phyloP scores from a whole-genome alignment of 2,797 vertebrate genomes.

The Pseudocheirus occidentalis region DNA sequence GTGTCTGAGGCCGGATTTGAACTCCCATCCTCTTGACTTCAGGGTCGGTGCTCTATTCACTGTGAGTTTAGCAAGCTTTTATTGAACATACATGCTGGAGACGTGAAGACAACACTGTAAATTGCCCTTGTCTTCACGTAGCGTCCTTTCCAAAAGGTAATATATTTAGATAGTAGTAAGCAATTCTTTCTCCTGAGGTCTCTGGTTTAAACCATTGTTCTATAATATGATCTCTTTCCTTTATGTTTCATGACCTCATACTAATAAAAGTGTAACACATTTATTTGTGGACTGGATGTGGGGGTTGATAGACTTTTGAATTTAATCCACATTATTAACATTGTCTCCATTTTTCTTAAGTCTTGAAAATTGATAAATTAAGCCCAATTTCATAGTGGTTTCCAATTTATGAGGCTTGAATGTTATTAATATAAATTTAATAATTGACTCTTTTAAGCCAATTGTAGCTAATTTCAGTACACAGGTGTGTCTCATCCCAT shows the following conservation, averaged over 20 bases:
- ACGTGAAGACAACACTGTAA: background rate
- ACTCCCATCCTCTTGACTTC: too few species aligned
- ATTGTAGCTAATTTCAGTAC: background rate
- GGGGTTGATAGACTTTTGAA: too few species aligned
- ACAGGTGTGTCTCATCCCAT: background rate
- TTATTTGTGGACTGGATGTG: background rate
- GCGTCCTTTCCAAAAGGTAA: background rate
- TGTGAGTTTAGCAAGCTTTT: background rate
- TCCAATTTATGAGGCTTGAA: background rate
- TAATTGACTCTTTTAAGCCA: background rate
- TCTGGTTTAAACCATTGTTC: background rate
- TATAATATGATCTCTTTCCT: background rate
- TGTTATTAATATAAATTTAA: background rate
- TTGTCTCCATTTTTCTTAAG: background rate
- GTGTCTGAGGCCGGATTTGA: too few species aligned
- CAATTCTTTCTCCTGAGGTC: background rate
- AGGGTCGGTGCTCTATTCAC: too few species aligned
- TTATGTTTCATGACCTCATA: background rate
- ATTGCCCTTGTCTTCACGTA: background rate
- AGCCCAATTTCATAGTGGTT: background rate
- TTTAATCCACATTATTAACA: background rate
- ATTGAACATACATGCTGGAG: background rate
- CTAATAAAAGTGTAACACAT: background rate
- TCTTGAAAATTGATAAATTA: background rate
- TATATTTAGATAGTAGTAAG: background rate